Evolutionary conservation across 2,113 vertebrate genomes (phyloP).

Genomic region (Meriones unguiculatus): DNA sequence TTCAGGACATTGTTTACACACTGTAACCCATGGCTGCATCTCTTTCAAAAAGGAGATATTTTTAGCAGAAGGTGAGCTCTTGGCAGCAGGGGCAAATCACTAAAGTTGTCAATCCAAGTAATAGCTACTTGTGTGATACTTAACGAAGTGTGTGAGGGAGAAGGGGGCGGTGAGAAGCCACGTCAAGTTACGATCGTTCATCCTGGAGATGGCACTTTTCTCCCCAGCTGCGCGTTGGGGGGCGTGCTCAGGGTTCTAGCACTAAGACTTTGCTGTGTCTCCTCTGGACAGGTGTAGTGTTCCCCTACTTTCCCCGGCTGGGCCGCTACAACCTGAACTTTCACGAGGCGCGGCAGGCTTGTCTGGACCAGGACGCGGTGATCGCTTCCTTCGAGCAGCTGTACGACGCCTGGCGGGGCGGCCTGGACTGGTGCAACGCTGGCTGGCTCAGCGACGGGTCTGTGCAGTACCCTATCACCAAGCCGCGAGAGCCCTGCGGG

Average conservation of each 20-base stretch:
- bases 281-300: slow-evolving; percentile 91
- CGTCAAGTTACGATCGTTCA: background rate
- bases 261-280: background rate
- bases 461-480: slow-evolving; percentile 96
- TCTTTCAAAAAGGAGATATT: slow-evolving; percentile 11
- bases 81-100: background rate
- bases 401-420: slow-evolving; percentile 90
- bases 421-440: slow-evolving; percentile 98
- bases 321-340: slow-evolving; percentile 96
- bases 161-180: background rate
- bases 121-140: background rate
- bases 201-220: background rate
- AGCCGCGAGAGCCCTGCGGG: slow-evolving; percentile 93
- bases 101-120: background rate
- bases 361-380: slow-evolving; percentile 90
- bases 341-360: slow-evolving; percentile 89
- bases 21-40: background rate
- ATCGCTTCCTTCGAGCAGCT: slow-evolving; percentile 95
- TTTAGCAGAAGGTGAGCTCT: background rate
- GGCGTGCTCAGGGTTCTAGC: background rate
- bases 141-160: background rate
- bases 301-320: slow-evolving; percentile 91
- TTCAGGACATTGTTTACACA: background rate
- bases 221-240: background rate
- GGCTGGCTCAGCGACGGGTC: slow-evolving; percentile 97